Evolutionary conservation across 1,140 invertebrate species (phyloP).

Genomic region (Parasteatoda tepidariorum): DNA sequence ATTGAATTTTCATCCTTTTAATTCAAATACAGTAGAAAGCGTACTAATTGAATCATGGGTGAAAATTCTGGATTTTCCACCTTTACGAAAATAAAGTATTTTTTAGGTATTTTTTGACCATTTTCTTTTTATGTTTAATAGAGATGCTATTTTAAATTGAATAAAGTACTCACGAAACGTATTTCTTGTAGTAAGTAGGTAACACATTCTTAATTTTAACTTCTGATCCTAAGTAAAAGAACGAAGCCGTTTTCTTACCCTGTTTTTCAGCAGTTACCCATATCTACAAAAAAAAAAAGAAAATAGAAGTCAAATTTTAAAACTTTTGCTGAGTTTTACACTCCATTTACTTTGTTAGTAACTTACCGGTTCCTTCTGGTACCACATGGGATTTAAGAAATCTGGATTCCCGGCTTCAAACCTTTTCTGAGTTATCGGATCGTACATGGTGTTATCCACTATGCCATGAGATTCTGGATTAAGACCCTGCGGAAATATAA

Average conservation of each 20-base stretch:
- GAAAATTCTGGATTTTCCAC: too few species aligned
- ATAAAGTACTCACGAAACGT: constrained; percentile 61
- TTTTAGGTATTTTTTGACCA: too few species aligned
- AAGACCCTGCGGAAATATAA: constrained; percentile 65
- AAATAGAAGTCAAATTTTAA: too few species aligned
- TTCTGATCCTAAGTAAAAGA: constrained; percentile 70
- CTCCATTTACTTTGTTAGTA: too few species aligned
- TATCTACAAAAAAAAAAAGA: constrained; percentile 52
- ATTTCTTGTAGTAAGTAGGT: constrained; percentile 66
- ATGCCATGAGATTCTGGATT: constrained; percentile 66
- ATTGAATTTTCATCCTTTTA: too few species aligned
- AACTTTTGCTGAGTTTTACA: too few species aligned
- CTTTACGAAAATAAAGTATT: too few species aligned
- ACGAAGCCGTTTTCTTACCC: constrained; percentile 67
- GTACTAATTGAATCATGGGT: too few species aligned
- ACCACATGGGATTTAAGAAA: constrained; percentile 66
- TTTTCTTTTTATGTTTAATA: too few species aligned
- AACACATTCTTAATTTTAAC: constrained; percentile 67
- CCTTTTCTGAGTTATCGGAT: constrained; percentile 64
- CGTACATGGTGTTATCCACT: constrained; percentile 70
- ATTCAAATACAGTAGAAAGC: too few species aligned
- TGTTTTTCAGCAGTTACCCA: constrained; percentile 63
- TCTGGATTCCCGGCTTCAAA: constrained; percentile 65
- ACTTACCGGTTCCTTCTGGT: constrained; percentile 70
- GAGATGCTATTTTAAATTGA: too few species aligned